These are phyloP conservation scores for Acromyrmex echinatior DNA, from an alignment of 1,140 invertebrate species.

Conservation along the genomic window DNA sequence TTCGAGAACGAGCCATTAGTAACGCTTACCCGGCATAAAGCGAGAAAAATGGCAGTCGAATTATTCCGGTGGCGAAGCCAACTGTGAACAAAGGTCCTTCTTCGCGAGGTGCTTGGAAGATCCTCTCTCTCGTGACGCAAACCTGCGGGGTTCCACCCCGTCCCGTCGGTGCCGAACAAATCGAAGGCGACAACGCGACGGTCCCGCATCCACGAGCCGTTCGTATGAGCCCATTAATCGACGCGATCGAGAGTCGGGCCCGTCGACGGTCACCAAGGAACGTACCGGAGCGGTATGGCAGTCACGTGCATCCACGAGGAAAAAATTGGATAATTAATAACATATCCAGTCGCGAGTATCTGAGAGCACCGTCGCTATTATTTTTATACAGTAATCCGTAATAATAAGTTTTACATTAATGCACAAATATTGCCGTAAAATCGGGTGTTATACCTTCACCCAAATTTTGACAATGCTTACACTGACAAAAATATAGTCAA, in stretches of 20 bases:
- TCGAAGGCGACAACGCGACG: slow-evolving; percentile 49
- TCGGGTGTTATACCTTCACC: too few relatives aligned
- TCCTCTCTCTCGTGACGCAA: slow-evolving; percentile 56
- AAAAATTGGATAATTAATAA: slow-evolving; percentile 61
- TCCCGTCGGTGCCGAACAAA: slow-evolving; percentile 59
- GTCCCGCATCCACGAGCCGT: slow-evolving; percentile 15
- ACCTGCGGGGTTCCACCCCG: slow-evolving; percentile 71
- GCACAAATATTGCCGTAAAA: background rate
- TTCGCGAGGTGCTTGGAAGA: slow-evolving; percentile 66
- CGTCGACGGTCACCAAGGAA: slow-evolving; percentile 41
- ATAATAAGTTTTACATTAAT: too few relatives aligned
- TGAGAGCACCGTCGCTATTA: background rate
- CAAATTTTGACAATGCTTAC: too few relatives aligned
- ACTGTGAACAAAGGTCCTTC: slow-evolving; percentile 67
- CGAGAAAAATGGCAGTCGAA: slow-evolving; percentile 81
- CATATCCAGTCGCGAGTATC: background rate
- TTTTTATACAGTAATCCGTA: background rate
- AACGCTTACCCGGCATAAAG: slow-evolving; percentile 81
- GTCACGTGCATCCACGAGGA: background rate
- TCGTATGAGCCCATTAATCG: slow-evolving; percentile 63
- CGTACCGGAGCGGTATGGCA: background rate
- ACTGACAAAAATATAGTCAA: too few relatives aligned
- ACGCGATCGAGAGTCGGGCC: slow-evolving; percentile 57
- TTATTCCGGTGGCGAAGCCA: slow-evolving; percentile 74
- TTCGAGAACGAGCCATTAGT: slow-evolving; percentile 75